Conservation (phyloP, 30 jellyfish, hydroid and myxozoan genomes). For the Chrysaora quinquecirrha region DNA sequence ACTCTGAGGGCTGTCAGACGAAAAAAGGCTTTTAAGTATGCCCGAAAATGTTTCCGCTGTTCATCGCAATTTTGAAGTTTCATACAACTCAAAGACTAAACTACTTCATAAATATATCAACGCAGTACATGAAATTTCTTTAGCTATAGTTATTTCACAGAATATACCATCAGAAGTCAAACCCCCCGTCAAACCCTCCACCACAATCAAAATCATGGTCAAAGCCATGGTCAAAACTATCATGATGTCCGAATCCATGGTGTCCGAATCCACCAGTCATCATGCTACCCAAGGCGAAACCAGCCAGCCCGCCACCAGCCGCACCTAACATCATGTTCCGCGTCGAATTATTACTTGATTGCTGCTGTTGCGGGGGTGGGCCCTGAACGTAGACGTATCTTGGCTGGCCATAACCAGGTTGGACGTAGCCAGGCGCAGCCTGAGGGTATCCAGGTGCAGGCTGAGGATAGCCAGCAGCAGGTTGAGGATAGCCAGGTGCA, state of each 20-base stretch:
- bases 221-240: conserved; percentile 43
- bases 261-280: conserved; percentile 57
- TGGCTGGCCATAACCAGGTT: conserved; percentile 78
- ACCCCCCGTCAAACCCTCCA: conserved; percentile 63
- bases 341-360: conserved; percentile 68
- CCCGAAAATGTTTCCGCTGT: too few species aligned
- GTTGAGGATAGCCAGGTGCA: conserved; percentile 72
- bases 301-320: conserved; percentile 95
- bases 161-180: conserved; percentile 4
- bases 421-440: conserved; percentile 85
- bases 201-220: conserved; percentile 75
- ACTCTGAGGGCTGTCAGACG: too few species aligned
- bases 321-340: conserved; percentile 95
- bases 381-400: conserved; percentile 83
- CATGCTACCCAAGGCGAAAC: conserved; percentile 87
- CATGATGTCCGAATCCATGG: conserved; percentile 84
- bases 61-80: too few species aligned
- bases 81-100: too few species aligned
- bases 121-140: too few species aligned
- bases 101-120: too few species aligned
- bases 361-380: conserved; percentile 85
- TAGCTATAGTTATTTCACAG: too few species aligned
- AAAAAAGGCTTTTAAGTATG: too few species aligned
- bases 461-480: conserved; percentile 46
- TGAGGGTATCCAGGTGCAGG: conserved; percentile 70